Evolutionary conservation across 2,888 invertebrate genomes (phyloP), one percentile per base, ranked within the genome.

Genomic region (Candidula unifasciata): DNA sequence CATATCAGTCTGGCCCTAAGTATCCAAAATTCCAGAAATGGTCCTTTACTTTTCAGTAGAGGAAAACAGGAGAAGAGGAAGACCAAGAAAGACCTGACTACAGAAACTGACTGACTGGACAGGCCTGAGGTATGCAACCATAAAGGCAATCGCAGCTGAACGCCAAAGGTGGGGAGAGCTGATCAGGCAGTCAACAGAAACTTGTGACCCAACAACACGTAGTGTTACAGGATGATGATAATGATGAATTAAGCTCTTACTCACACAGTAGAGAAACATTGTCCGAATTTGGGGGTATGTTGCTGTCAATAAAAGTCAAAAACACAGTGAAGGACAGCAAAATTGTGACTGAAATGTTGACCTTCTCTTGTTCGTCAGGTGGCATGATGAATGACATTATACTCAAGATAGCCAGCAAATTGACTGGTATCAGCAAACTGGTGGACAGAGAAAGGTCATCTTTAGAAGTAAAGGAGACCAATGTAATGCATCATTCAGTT

Each of bases 261-360:
- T 77, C 57, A 77, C 77, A 21, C 33, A 77, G 77, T 21, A 57
- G 27, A 2, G 27, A 30, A 30, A 77, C 44, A n/a, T 54, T 52
- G 27, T 77, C 77, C 13, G 77, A 77, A 57, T 21, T 57, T 18
- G 24, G 35, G 3, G 77, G 77, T 16, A 77, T 18, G 57, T 57
- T 57, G 60, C 18, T 33, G 33, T 77, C 60, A 16, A 77, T 57
- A n/a, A 77, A n/a, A 30, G 3, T 52, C 16, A 77, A 30, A 30
- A 77, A 77, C 30, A 77, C 60, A 8, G 57, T 77, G 77, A 77
- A 77, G 54, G 77, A 77, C 54, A 77, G 77, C n/a, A 77, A n/a
- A 10, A 57, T 27, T 33, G 77, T 57, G 60, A 77, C 13, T 57
- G 77, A 35, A n/a, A 77, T 27, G 30, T n/a, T 30, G 13, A 77